Evolutionary conservation across 2,797 vertebrate genomes (phyloP), one percentile per base, ranked within the genome.

Genomic region (Sebastes alutus): DNA sequence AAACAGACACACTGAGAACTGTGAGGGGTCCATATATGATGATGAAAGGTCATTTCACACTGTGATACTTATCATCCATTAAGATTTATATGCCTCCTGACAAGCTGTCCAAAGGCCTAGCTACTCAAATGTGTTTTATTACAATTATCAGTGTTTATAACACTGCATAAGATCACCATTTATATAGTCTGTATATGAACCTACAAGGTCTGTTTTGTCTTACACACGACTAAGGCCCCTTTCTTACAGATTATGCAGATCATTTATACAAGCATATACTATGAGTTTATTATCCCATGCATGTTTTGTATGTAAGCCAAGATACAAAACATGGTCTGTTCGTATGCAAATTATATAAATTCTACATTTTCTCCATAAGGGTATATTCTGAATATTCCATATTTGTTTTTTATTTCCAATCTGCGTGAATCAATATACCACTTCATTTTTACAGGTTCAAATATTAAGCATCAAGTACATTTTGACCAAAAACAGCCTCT

Each of bases 11-110:
- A 13, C 29, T 9, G 29, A 54, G 61, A 59, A 70, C 42, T 58
- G 49, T 14, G 56, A 80, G 77, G 55, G 61, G 61, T 77, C 61
- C n/a, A 59, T 13, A 60, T 42, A 20, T 61, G 56, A 80, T 75
- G 52, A 75, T 71, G 38, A 75, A 62, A 54, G 59, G 60, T 58
- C 52, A 29, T 55, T 55, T 72, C 35, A 56, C 55, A 38, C 32
- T 22, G 35, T 54, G 58, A 68, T 35, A 58, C 60, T 25, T 6
- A 35, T 68, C 42, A 58, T 69, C 33, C 18, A 67, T 59, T 52
- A 33, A 46, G 42, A 27, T 54, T 33, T 22, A 20, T 20, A 72
- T 61, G 33, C 18, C 8, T 62, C 55, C 30, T 72, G 70, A 73
- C 70, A 71, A 4, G 58, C 23, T 56, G 52, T 33, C 75, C 32